phyloP scores from a whole-genome alignment of 2,888 invertebrate genomes.

The Darwinula stevensoni region DNA sequence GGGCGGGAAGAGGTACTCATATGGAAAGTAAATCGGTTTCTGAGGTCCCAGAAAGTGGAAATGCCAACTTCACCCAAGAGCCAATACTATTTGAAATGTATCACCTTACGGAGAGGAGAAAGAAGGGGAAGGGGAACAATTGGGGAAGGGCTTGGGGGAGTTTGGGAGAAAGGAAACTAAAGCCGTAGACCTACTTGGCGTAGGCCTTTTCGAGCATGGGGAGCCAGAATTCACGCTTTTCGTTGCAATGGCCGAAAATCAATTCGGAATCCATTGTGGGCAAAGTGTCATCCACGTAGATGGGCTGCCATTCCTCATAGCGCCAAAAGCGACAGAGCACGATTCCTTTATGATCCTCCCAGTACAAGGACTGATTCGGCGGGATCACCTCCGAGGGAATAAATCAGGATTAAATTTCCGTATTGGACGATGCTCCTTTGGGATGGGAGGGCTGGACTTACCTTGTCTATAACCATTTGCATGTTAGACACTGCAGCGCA shows the following conservation, averaged over 20 bases:
- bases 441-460: neutral
- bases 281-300: conserved; percentile 17
- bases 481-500: conserved; percentile 16
- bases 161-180: no score
- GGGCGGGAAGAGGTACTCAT: no score
- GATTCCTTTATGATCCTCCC: conserved; percentile 15
- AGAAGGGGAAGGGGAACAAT: no score
- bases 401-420: no score
- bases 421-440: neutral
- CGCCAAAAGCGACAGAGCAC: conserved; percentile 18
- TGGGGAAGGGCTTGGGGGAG: no score
- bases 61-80: no score
- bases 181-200: conserved; percentile 17
- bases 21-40: no score
- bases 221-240: conserved; percentile 18
- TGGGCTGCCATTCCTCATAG: conserved; percentile 17
- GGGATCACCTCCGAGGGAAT: conserved; percentile 12
- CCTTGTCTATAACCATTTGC: neutral
- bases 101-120: no score
- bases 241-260: conserved; percentile 16
- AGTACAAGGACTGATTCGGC: conserved; percentile 14
- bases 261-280: conserved; percentile 16
- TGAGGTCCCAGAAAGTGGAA: no score
- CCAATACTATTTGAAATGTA: no score
- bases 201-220: conserved; percentile 19